phyloP scores from a whole-genome alignment of 2,888 invertebrate genomes.

The Notodonta dromedarius region DNA sequence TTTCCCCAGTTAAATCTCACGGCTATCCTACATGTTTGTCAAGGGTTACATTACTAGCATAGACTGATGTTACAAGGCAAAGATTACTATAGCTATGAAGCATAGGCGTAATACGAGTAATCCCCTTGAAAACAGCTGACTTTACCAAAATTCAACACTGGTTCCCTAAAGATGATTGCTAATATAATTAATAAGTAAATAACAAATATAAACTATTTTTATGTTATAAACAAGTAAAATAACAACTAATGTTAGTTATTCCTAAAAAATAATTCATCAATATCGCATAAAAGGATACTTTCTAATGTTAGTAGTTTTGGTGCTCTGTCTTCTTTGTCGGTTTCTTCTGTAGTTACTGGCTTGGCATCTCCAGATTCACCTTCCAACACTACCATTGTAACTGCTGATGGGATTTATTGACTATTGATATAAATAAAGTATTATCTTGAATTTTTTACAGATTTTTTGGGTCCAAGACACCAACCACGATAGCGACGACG shows the following conservation, averaged over 20 bases:
- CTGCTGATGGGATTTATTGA: conserved; percentile 17
- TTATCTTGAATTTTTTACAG: not conserved
- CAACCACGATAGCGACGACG: not conserved
- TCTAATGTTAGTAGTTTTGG: conserved; percentile 76
- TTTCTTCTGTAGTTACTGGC: conserved; percentile 57
- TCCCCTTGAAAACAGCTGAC: too few relatives aligned
- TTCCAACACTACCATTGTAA: conserved; percentile 71
- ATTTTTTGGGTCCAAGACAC: too few relatives aligned
- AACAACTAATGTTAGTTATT: not conserved
- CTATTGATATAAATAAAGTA: not conserved
- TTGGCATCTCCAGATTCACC: conserved; percentile 69
- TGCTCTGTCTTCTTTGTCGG: conserved; percentile 66
- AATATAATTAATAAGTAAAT: not conserved
- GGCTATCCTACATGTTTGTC: too few relatives aligned
- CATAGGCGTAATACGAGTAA: too few relatives aligned
- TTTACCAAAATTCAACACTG: too few relatives aligned
- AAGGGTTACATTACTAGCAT: too few relatives aligned
- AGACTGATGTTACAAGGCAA: too few relatives aligned
- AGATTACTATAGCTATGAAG: too few relatives aligned
- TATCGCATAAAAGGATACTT: conserved; percentile 80
- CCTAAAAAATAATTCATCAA: not conserved
- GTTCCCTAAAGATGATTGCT: too few relatives aligned
- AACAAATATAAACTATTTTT: not conserved
- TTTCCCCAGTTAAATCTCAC: too few relatives aligned
- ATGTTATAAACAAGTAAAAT: not conserved